Evolutionary conservation across 2,113 vertebrate genomes (phyloP).

Genomic region (Neogale vison): DNA sequence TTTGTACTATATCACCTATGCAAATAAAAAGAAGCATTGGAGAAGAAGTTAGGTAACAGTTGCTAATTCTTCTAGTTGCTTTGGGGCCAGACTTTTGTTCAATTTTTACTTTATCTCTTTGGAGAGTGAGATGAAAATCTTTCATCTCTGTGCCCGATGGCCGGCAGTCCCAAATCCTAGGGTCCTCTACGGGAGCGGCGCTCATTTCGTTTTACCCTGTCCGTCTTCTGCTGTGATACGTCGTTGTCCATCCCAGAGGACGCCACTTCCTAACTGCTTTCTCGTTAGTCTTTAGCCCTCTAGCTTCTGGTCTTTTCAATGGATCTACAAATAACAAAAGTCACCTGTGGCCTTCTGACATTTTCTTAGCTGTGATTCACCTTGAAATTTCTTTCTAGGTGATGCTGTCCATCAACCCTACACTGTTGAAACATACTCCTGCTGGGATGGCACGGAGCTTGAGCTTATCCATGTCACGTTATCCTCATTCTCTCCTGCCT

Average conservation of each 20-base stretch:
- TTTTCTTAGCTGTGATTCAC: background rate
- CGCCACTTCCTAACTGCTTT: background rate
- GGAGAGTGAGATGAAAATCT: background rate
- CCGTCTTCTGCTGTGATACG: background rate
- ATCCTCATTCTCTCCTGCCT: background rate
- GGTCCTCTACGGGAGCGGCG: background rate
- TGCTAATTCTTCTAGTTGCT: background rate
- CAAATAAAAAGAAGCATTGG: background rate
- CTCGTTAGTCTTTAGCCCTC: background rate
- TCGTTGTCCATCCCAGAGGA: background rate
- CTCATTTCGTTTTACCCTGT: background rate
- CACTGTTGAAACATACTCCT: background rate
- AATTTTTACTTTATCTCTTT: background rate
- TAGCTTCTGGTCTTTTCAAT: background rate
- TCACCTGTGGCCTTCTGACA: background rate
- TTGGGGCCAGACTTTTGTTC: background rate
- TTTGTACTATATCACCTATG: background rate
- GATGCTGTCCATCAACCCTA: background rate
- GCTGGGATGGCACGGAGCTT: too few species aligned
- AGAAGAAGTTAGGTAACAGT: background rate
- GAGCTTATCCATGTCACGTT: background rate
- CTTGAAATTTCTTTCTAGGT: conserved; percentile 20
- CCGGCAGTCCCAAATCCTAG: background rate
- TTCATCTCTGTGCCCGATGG: background rate
- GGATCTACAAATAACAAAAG: background rate